phyloP scores from a whole-genome alignment of 2,888 invertebrate genomes.

The Meganola albula region DNA sequence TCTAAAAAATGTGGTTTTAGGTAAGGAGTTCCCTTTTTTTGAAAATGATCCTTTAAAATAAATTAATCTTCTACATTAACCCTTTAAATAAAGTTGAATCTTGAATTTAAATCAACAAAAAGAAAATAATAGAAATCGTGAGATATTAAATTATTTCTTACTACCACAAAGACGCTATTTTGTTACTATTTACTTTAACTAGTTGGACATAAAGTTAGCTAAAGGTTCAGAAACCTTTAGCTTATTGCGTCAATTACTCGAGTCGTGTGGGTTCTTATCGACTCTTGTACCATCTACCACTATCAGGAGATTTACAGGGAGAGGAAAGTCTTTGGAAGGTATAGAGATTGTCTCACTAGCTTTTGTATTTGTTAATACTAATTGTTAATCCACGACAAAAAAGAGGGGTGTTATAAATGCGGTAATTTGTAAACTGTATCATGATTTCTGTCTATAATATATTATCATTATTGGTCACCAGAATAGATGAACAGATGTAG shows the following conservation, averaged over 20 bases:
- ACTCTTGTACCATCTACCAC: conserved; percentile 39
- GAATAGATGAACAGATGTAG: no score
- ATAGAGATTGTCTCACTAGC: conserved; percentile 32
- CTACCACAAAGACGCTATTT: conserved; percentile 33
- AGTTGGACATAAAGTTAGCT: conserved; percentile 36
- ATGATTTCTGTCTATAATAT: no score
- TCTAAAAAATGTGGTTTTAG: no score
- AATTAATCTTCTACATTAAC: no score
- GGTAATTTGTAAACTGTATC: no score
- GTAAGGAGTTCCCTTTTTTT: no score
- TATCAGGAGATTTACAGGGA: conserved; percentile 67
- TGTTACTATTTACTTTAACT: conserved; percentile 42
- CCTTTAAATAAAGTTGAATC: background rate
- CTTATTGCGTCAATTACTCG: conserved; percentile 67
- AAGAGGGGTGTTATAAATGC: no score
- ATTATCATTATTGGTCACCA: no score
- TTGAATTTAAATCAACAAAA: conserved; percentile 3
- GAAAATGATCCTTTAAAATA: no score
- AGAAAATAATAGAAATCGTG: conserved; percentile 8
- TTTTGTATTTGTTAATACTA: conserved; percentile 40
- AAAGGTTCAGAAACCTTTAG: conserved; percentile 43
- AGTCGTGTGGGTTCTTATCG: conserved; percentile 61
- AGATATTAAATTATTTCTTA: conserved; percentile 17
- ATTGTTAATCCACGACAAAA: conserved; percentile 41
- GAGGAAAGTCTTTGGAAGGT: conserved; percentile 27